Evolutionary conservation across 1,140 invertebrate genomes (phyloP).

Genomic region (Drosophila erecta): DNA sequence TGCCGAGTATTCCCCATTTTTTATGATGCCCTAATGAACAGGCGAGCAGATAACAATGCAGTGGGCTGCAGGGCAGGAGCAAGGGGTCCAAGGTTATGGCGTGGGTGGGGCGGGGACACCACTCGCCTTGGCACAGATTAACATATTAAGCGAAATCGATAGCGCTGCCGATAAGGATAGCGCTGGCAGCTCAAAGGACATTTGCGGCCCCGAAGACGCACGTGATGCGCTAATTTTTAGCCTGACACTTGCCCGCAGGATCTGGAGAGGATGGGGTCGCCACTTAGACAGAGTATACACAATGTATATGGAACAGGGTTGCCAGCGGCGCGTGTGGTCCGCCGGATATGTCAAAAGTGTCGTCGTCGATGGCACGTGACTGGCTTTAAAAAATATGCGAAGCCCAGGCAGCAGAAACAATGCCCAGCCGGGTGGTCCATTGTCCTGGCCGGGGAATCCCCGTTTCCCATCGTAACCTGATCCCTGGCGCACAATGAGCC

Average conservation of each 20-base stretch:
- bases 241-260: constrained; percentile 73
- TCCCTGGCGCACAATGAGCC: constrained; percentile 68
- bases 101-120: constrained; percentile 1
- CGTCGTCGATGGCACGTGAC: constrained; percentile 78
- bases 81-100: neutral
- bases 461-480: constrained; percentile 51
- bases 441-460: constrained; percentile 27
- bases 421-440: constrained; percentile 68
- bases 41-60: neutral
- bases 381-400: constrained; percentile 52
- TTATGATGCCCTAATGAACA: constrained; percentile 70
- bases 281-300: constrained; percentile 1
- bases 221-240: constrained; percentile 84
- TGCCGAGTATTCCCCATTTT: constrained; percentile 19
- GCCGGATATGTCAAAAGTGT: constrained; percentile 84
- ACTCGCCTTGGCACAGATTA: constrained; percentile 59
- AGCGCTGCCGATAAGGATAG: constrained; percentile 47
- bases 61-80: neutral
- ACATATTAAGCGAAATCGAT: constrained; percentile 83
- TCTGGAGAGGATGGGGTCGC: constrained; percentile 14
- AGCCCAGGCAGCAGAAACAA: constrained; percentile 35
- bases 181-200: constrained; percentile 59
- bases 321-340: constrained; percentile 71
- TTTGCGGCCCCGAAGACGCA: constrained; percentile 66
- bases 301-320: constrained; percentile 9